These are phyloP conservation scores for Drosophila bocqueti DNA, from an alignment of 1,140 invertebrate genomes.

Conservation along the genomic window DNA sequence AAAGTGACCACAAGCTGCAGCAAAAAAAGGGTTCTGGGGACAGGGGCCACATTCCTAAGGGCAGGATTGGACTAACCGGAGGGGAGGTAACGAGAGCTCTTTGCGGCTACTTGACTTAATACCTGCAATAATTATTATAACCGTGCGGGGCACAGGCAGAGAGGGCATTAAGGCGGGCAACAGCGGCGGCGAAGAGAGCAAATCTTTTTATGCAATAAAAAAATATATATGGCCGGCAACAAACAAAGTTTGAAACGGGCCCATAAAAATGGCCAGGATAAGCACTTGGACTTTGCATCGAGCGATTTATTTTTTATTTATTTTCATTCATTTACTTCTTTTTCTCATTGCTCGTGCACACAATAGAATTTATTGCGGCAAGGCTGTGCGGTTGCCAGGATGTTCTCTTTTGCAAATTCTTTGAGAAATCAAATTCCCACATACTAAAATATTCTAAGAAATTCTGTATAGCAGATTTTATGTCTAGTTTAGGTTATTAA, in stretches of 20 bases:
- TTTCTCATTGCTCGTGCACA: conserved; percentile 22
- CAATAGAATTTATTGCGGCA: conserved; percentile 53
- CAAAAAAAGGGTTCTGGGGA: conserved; percentile 11
- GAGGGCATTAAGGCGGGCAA: conserved; percentile 10
- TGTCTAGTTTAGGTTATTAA: no score
- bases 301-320: conserved; percentile 71
- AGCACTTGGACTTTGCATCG: conserved; percentile 80
- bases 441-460: not conserved
- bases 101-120: conserved; percentile 81
- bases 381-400: not conserved
- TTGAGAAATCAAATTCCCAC: no score
- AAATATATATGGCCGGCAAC: conserved; percentile 34
- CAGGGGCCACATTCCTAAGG: conserved; percentile 15
- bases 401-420: not conserved
- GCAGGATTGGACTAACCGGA: conserved; percentile 22
- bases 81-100: conserved; percentile 46
- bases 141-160: conserved; percentile 52
- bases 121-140: conserved; percentile 83
- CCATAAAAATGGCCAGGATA: conserved; percentile 77
- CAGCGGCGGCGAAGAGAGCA: conserved; percentile 2
- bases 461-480: not conserved
- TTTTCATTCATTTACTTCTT: conserved; percentile 40
- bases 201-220: conserved; percentile 54
- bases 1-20: conserved; percentile 36
- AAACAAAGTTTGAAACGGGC: conserved; percentile 50